Percentiles rank a stretch among this genome's conserved stretches.
Conservation (phyloP, 2,888 invertebrate genomes). For the Parnassius smintheus region DNA sequence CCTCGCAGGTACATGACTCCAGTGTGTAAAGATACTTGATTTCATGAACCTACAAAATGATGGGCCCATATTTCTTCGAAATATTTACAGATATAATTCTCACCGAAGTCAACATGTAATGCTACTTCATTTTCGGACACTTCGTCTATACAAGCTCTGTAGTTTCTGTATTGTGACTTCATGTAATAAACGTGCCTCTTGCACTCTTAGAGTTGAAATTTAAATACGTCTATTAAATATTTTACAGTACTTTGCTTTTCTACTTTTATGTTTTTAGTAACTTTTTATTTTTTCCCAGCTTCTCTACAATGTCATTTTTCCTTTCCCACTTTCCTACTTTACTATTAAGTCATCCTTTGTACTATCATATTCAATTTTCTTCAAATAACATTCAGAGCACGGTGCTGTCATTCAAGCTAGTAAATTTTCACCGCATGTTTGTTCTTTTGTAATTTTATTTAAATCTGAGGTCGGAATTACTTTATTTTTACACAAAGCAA, state of each 20-base stretch:
- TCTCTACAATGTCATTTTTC: not conserved
- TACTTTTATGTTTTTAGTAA: not conserved
- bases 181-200: slow-evolving; percentile 1
- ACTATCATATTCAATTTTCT: too few species aligned
- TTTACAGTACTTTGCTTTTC: not conserved
- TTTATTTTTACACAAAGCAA: slow-evolving; percentile 2
- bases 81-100: not conserved
- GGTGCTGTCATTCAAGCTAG: too few species aligned
- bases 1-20: not conserved
- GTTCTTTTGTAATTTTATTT: too few species aligned
- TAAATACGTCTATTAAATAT: not conserved
- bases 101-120: slow-evolving; percentile 7
- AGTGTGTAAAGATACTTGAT: slow-evolving; percentile 3
- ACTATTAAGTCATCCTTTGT: too few species aligned
- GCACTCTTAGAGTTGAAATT: not conserved
- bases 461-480: slow-evolving; percentile 7
- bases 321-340: too few species aligned
- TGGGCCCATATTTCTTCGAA: not conserved
- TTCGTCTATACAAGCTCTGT: slow-evolving; percentile 1
- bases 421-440: too few species aligned
- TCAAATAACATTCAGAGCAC: too few species aligned
- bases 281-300: not conserved
- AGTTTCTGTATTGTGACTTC: not conserved
- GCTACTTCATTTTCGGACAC: slow-evolving; percentile 5
- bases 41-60: slow-evolving; percentile 1